Evolutionary conservation across 1,140 invertebrate genomes (phyloP), one percentile per base, ranked within the genome.

Genomic region (Aphidius ervi): DNA sequence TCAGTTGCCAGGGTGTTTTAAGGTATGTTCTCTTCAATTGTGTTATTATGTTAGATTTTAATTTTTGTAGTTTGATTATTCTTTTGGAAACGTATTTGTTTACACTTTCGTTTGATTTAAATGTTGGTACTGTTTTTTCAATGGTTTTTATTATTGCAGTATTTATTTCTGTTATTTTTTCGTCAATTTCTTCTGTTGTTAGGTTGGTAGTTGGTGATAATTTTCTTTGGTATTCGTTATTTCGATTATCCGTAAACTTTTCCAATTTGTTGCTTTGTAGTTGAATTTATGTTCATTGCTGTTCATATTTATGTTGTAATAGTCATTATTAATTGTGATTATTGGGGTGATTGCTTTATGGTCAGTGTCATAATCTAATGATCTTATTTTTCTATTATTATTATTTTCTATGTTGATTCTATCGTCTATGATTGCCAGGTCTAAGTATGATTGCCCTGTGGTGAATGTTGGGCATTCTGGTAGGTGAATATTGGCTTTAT

Each of bases 211-310:
- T 47, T 9, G 1, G 65, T 62, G 5, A 64, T 56, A 16, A 16
- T 4, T 41, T 45, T 1, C n/a, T 1, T 6, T 56, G 4, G 39
- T 61, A 59, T n/a, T 9, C 23, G 9, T 46, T 39, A 0, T 46
- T 46, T 9, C 67, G 40, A 0, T 55, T 1, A n/a, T 63, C 23
- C 4, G 37, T 43, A 50, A 70, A 68, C 8, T 20, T 53, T 6
- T 54, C 42, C 65, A 68, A 31, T 68, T 63, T 2, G 65, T 64
- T 9, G 47, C 31, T 59, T 63, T 67, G 23, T 41, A 69, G 1
- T 61, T 52, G 9, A 43, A 37, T 20, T 10, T 41, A 16, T 39
- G 43, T 46, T 23, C 46, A 1, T 9, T 49, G 39, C 16, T 16
- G 20, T 42, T 9, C 41, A 56, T 45, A n/a, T 39, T 5, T 31